Evolutionary conservation across 1,140 invertebrate species (phyloP).

Genomic region (Sycobia sp.): DNA sequence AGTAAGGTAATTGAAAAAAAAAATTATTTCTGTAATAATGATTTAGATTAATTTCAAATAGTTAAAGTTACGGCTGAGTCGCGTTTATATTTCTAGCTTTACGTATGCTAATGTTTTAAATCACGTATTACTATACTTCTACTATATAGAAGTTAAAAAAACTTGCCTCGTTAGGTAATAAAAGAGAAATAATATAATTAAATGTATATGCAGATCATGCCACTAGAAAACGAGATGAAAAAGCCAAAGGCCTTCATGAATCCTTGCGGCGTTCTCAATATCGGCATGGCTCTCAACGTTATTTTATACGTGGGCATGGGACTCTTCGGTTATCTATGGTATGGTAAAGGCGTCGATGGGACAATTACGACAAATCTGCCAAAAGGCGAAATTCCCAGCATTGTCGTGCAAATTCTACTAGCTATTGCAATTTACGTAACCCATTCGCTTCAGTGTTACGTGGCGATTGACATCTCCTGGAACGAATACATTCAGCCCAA

Average conservation of each 20-base stretch:
- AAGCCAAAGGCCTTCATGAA: conserved; percentile 73
- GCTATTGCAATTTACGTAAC: conserved; percentile 82
- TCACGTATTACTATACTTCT: no score
- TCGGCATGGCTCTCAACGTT: conserved; percentile 76
- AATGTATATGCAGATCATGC: conserved; percentile 81
- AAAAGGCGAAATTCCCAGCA: conserved; percentile 67
- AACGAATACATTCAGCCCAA: conserved; percentile 66
- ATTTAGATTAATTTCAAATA: no score
- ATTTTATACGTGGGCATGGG: conserved; percentile 76
- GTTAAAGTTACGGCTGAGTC: no score
- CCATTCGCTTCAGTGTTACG: conserved; percentile 86
- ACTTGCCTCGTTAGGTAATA: no score
- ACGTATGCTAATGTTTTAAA: no score
- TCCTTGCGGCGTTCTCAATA: conserved; percentile 75
- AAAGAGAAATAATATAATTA: no score
- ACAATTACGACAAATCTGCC: conserved; percentile 75
- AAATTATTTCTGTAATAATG: no score
- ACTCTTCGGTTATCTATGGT: conserved; percentile 80
- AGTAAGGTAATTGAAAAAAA: no score
- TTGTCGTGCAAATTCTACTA: conserved; percentile 76
- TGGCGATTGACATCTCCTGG: conserved; percentile 88
- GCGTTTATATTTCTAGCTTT: no score
- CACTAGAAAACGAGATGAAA: conserved; percentile 86
- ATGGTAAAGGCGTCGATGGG: conserved; percentile 67
- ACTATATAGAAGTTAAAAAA: no score